These are phyloP conservation scores for Agrochola circellaris DNA, from an alignment of 2,888 invertebrate species.

Conservation along the genomic window DNA sequence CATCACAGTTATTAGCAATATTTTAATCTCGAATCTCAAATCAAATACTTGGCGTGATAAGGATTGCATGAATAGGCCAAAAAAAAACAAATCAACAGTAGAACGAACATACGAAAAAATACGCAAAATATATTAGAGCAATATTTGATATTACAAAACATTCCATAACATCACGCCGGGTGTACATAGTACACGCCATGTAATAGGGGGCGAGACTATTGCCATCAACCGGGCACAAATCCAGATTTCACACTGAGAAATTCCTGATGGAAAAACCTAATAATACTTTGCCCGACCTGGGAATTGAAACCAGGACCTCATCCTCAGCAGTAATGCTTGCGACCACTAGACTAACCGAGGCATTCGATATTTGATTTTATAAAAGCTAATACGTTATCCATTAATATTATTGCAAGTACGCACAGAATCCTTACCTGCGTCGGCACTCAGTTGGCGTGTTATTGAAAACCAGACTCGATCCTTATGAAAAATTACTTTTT, in stretches of 20 bases:
- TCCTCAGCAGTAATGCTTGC: no score
- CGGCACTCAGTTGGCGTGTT: constrained; percentile 78
- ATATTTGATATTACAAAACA: constrained; percentile 27
- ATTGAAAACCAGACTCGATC: constrained; percentile 82
- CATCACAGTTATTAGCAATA: neutral
- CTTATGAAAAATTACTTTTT: constrained; percentile 85
- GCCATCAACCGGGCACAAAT: no score
- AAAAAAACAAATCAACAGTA: constrained; percentile 3
- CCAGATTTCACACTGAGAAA: no score
- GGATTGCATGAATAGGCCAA: neutral
- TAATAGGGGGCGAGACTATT: no score
- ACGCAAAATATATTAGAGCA: constrained; percentile 19
- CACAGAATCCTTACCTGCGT: constrained; percentile 65
- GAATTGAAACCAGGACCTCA: no score
- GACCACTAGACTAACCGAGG: no score
- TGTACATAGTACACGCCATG: no score
- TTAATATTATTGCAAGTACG: constrained; percentile 65
- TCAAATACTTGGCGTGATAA: neutral
- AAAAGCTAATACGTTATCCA: constrained; percentile 65
- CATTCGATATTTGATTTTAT: constrained; percentile 29
- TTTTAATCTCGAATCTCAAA: neutral
- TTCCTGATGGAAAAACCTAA: no score
- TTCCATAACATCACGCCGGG: no score
- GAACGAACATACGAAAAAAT: constrained; percentile 9
- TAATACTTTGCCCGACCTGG: no score